Percentiles rank a stretch among this genome's conserved stretches.
phyloP scores from a whole-genome alignment of 1,140 invertebrate genomes.

The Drosophila subpulchrella region DNA sequence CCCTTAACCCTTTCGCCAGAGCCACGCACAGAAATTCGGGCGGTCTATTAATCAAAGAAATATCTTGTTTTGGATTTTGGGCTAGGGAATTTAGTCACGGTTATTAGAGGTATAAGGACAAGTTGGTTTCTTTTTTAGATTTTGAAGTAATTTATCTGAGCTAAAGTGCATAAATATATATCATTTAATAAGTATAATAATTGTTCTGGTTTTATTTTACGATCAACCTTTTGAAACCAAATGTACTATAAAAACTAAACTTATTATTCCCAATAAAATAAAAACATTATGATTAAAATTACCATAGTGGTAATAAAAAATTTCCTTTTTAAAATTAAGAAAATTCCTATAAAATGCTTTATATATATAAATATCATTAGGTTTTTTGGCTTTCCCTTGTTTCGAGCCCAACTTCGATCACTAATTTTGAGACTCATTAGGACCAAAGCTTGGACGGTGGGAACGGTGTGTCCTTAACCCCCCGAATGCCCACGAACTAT shows the following conservation, averaged over 20 bases:
- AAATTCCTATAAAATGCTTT: background rate
- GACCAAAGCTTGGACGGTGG: background rate
- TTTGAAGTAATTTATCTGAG: too few relatives aligned
- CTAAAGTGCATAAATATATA: too few relatives aligned
- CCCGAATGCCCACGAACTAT: background rate
- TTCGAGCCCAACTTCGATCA: background rate
- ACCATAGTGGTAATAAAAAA: too few relatives aligned
- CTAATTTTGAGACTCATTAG: background rate
- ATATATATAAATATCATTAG: too few relatives aligned
- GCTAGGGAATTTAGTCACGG: background rate
- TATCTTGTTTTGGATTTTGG: background rate
- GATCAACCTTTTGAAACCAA: too few relatives aligned
- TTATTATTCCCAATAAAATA: background rate
- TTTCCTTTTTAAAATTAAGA: background rate
- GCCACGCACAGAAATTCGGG: constrained; percentile 20
- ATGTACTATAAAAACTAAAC: too few relatives aligned
- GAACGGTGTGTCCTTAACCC: background rate
- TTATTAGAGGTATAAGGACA: background rate
- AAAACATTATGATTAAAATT: too few relatives aligned
- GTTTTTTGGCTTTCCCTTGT: too few relatives aligned
- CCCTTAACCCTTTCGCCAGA: constrained; percentile 23
- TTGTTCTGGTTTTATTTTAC: too few relatives aligned
- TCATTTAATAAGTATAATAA: too few relatives aligned
- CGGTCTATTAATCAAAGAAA: constrained; percentile 64
- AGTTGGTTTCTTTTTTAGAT: too few relatives aligned